Percentiles rank a stretch among this genome's conserved stretches.
Evolutionary conservation across 2,113 vertebrate genomes (phyloP).

Genomic region (Nerophis ophidion): DNA sequence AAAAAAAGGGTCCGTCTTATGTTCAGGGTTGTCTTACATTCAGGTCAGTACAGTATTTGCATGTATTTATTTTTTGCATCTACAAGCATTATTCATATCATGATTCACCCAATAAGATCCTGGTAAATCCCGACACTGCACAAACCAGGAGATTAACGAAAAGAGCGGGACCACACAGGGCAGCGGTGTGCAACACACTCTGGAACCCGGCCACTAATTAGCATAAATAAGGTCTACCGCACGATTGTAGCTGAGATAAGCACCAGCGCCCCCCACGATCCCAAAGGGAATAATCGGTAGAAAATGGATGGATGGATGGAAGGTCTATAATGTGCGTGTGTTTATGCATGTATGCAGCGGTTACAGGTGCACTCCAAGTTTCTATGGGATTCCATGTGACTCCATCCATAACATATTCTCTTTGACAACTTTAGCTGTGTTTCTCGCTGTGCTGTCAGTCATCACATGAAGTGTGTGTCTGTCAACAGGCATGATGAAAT

Average conservation of each 20-base stretch:
- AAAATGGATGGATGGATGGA: no score
- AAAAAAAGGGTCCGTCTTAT: no score
- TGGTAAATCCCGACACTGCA: conserved; percentile 14
- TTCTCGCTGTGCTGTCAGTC: conserved; percentile 28
- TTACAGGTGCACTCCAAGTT: conserved; percentile 3
- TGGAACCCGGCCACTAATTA: conserved; percentile 13
- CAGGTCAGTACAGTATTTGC: no score
- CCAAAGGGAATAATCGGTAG: no score
- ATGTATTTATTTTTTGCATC: no score
- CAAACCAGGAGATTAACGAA: conserved; percentile 21
- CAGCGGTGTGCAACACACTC: conserved; percentile 1
- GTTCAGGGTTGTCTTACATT: no score
- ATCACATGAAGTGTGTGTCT: background rate
- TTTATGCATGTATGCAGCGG: background rate
- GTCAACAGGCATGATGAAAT: conserved; percentile 31
- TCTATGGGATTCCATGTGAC: conserved; percentile 11
- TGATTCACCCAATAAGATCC: conserved; percentile 7
- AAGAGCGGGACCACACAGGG: conserved; percentile 7
- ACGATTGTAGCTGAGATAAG: no score
- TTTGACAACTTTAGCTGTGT: conserved; percentile 22
- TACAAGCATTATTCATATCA: background rate
- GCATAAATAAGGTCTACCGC: conserved; percentile 7
- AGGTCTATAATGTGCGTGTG: conserved; percentile 5
- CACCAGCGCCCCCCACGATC: no score
- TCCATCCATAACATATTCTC: conserved; percentile 19